These are phyloP conservation scores for Theonella swinhoei DNA, from an alignment of 37 sponge, comb jelly and placozoan genomes.

Conservation along the genomic window DNA sequence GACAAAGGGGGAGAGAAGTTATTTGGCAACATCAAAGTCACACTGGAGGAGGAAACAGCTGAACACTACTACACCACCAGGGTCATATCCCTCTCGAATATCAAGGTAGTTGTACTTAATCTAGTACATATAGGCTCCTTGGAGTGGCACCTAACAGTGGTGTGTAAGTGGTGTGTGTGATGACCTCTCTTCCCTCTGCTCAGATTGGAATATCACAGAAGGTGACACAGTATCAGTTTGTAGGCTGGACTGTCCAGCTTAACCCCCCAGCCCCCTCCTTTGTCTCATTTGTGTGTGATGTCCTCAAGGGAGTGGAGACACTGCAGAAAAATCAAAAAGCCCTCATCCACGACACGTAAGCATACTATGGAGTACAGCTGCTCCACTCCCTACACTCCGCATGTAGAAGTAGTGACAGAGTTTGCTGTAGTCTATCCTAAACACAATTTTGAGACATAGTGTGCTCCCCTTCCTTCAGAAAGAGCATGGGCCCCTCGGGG, in stretches of 20 bases:
- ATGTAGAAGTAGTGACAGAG: no score
- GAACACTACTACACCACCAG: conserved; percentile 48
- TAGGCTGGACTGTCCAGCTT: conserved; percentile 30
- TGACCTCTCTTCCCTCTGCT: no score
- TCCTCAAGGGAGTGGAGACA: background rate
- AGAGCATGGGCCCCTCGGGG: conserved; percentile 62
- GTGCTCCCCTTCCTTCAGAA: conserved; percentile 16
- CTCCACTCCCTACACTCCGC: no score
- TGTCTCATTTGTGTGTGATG: conserved; percentile 29
- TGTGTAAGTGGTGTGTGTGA: no score
- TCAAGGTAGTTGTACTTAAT: conserved; percentile 21
- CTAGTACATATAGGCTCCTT: background rate
- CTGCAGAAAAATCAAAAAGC: conserved; percentile 8
- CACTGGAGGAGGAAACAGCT: conserved; percentile 18
- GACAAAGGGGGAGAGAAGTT: background rate
- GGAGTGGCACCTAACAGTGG: no score
- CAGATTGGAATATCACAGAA: conserved; percentile 29
- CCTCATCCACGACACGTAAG: conserved; percentile 59
- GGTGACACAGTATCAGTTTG: conserved; percentile 53
- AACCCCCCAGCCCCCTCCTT: conserved; percentile 23
- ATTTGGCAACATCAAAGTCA: conserved; percentile 31
- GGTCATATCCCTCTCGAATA: conserved; percentile 15
- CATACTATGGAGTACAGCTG: no score
- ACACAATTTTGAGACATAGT: no score
- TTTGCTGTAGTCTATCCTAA: no score